These are phyloP conservation scores for Poicephalus gulielmi DNA, from an alignment of 2,113 vertebrate species.

Conservation along the genomic window DNA sequence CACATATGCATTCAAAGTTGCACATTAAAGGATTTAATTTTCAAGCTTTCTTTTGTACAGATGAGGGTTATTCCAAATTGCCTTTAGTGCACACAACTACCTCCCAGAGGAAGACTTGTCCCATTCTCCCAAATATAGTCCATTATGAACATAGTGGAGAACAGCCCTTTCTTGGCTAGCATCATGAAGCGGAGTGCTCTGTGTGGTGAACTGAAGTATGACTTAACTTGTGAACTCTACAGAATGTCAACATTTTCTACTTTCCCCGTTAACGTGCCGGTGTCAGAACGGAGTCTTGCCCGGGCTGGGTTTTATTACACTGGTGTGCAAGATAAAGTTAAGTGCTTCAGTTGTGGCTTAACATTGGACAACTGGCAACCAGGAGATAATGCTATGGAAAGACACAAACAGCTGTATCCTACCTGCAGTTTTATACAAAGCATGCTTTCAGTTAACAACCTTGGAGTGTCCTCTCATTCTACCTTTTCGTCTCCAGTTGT, in stretches of 20 bases:
- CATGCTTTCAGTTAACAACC: slow-evolving; percentile 72
- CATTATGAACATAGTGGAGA: slow-evolving; percentile 87
- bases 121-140: slow-evolving; percentile 58
- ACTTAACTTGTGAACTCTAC: slow-evolving; percentile 92
- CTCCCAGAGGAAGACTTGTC: slow-evolving; percentile 86
- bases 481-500: slow-evolving; percentile 74
- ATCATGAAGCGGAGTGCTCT: slow-evolving; percentile 78
- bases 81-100: slow-evolving; percentile 83
- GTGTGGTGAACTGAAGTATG: slow-evolving; percentile 84
- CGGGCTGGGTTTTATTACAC: slow-evolving; percentile 96
- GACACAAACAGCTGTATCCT: slow-evolving; percentile 87
- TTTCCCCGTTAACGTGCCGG: slow-evolving; percentile 74
- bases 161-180: slow-evolving; percentile 77
- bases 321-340: slow-evolving; percentile 87
- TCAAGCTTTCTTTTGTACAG: slow-evolving; percentile 18
- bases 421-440: slow-evolving; percentile 89
- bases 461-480: slow-evolving; percentile 79
- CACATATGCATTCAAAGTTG: neutral
- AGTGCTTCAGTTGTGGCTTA: slow-evolving; percentile 91
- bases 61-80: slow-evolving; percentile 6
- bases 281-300: slow-evolving; percentile 91
- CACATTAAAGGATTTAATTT: slow-evolving; percentile 23
- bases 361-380: slow-evolving; percentile 90
- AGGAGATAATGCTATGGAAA: slow-evolving; percentile 89
- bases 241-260: slow-evolving; percentile 90